phyloP scores from a whole-genome alignment of 1,140 invertebrate genomes.

The Penaeus indicus region DNA sequence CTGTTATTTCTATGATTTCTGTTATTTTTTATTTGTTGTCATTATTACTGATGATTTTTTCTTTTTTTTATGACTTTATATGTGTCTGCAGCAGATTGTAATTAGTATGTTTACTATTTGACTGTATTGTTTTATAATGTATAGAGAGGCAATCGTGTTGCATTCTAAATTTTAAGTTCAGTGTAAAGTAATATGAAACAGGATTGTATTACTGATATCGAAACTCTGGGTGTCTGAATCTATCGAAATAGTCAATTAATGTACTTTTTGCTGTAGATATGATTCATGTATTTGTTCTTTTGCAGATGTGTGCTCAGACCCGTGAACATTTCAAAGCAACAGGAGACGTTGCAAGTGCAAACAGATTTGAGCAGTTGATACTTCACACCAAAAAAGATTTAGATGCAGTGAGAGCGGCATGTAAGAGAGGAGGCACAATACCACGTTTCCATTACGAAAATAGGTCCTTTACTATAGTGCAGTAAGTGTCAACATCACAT shows the following conservation, averaged over 20 bases:
- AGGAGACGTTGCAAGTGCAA: conserved; percentile 91
- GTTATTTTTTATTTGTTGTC: too few species aligned
- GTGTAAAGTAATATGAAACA: too few species aligned
- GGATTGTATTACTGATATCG: too few species aligned
- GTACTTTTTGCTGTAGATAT: neutral
- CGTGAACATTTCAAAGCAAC: conserved; percentile 91
- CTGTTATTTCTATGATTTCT: too few species aligned
- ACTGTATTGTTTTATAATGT: too few species aligned
- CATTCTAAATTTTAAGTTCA: too few species aligned
- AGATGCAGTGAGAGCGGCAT: conserved; percentile 83
- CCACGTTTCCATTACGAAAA: conserved; percentile 96
- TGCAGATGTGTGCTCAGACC: conserved; percentile 86
- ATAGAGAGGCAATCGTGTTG: too few species aligned
- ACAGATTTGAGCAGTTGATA: conserved; percentile 90
- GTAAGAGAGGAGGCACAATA: conserved; percentile 74
- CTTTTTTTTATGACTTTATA: too few species aligned
- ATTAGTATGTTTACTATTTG: too few species aligned
- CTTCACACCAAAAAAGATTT: conserved; percentile 89
- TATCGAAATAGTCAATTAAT: neutral
- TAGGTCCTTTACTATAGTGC: conserved; percentile 88
- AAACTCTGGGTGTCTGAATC: too few species aligned
- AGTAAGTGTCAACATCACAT: conserved; percentile 74
- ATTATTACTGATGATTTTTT: too few species aligned
- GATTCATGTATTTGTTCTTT: conserved; percentile 51
- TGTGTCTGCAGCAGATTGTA: too few species aligned